Evolutionary conservation across 2,888 invertebrate species (phyloP).

Genomic region (Chrysina gloriosa): DNA sequence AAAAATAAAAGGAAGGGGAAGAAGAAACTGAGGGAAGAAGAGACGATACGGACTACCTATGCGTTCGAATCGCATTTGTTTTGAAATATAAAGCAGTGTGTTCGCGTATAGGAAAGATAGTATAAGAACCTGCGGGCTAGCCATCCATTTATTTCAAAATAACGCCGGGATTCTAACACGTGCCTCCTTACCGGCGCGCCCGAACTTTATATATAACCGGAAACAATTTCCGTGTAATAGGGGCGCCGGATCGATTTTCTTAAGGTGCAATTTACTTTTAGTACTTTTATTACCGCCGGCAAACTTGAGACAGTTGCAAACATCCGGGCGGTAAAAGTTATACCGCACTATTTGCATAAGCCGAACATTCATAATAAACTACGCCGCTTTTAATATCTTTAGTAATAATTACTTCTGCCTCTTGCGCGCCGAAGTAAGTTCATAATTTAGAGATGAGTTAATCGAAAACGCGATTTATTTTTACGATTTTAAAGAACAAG

Average conservation of each 20-base stretch:
- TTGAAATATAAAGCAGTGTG: too few relatives aligned
- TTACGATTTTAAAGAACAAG: too few relatives aligned
- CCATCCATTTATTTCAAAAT: neutral
- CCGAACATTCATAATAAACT: constrained; percentile 34
- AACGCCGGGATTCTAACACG: neutral
- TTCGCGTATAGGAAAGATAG: too few relatives aligned
- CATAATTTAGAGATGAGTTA: constrained; percentile 14
- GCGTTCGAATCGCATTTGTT: too few relatives aligned
- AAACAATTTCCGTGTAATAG: constrained; percentile 24
- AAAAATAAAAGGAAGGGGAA: neutral
- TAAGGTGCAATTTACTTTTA: constrained; percentile 32
- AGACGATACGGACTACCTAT: too few relatives aligned
- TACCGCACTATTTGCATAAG: constrained; percentile 27
- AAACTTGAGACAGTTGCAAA: constrained; percentile 33
- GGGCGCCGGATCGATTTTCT: constrained; percentile 22
- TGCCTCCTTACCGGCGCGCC: neutral
- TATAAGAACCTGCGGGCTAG: too few relatives aligned
- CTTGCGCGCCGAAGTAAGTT: neutral
- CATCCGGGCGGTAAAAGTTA: constrained; percentile 24
- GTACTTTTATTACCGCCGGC: constrained; percentile 21
- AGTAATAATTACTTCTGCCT: constrained; percentile 23
- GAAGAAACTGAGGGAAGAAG: too few relatives aligned
- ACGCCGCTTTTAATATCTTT: constrained; percentile 14
- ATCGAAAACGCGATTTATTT: constrained; percentile 11
- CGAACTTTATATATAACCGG: neutral